Evolutionary conservation across 2,797 vertebrate genomes (phyloP).

Genomic region (Myotis daubentonii): DNA sequence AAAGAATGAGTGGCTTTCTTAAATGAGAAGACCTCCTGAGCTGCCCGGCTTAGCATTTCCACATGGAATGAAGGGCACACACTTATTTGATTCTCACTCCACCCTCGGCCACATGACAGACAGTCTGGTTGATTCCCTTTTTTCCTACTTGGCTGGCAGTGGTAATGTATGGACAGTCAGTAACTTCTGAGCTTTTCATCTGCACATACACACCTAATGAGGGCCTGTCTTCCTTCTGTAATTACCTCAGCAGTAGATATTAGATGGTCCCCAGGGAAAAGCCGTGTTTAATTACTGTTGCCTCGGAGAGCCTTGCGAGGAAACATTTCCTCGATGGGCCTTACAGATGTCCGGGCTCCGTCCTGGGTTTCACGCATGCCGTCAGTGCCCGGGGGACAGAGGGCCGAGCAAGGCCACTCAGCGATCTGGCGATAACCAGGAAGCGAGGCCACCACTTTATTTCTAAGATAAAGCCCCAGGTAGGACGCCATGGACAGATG

Average conservation of each 20-base stretch:
- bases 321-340: slow-evolving; percentile 43
- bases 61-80: neutral
- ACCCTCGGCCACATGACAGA: neutral
- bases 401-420: neutral
- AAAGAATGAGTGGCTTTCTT: slow-evolving; percentile 16
- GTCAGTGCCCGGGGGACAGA: neutral
- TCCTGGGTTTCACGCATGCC: neutral
- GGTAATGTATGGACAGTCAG: neutral
- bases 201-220: slow-evolving; percentile 51
- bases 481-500: neutral
- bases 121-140: neutral
- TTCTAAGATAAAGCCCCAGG: neutral
- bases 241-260: slow-evolving; percentile 60
- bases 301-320: slow-evolving; percentile 59
- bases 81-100: neutral
- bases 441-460: neutral
- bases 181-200: slow-evolving; percentile 57
- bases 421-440: neutral
- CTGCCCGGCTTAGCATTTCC: neutral
- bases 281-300: slow-evolving; percentile 65
- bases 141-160: slow-evolving; percentile 10
- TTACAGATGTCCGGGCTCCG: slow-evolving; percentile 35
- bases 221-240: slow-evolving; percentile 64
- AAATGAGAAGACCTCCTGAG: neutral
- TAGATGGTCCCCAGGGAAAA: slow-evolving; percentile 60